A percentile compares a stretch with the other conserved stretches of the same genome.
Evolutionary conservation across 2,888 invertebrate genomes (phyloP).

Genomic region (Metalampra italica): DNA sequence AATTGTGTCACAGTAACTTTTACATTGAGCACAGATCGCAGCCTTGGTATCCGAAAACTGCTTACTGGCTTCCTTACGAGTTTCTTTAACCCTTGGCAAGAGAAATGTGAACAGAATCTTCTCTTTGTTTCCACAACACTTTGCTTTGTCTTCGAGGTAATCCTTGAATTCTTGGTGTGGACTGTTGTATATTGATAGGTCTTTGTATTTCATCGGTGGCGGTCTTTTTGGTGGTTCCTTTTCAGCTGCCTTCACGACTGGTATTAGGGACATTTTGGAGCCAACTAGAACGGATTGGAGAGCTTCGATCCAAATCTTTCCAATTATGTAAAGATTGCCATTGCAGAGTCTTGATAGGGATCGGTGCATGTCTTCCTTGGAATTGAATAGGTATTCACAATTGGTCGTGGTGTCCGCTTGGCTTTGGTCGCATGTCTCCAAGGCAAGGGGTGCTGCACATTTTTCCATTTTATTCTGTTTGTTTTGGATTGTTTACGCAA

Average conservation of each 20-base stretch:
- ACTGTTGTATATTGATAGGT: conserved; percentile 45
- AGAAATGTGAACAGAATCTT: conserved; percentile 40
- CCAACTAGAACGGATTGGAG: conserved; percentile 36
- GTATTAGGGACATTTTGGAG: conserved; percentile 28
- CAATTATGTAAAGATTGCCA: conserved; percentile 42
- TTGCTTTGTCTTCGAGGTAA: conserved; percentile 25
- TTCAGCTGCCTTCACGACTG: conserved; percentile 34
- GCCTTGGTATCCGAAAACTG: conserved; percentile 16
- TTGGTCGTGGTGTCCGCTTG: background rate
- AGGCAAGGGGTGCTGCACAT: background rate
- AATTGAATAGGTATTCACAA: conserved; percentile 16
- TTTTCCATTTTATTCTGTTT: background rate
- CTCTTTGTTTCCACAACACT: conserved; percentile 33
- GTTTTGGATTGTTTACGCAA: background rate
- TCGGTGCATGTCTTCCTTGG: conserved; percentile 19
- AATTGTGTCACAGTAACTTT: conserved; percentile 12
- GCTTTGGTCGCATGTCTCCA: background rate
- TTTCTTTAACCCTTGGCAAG: conserved; percentile 34
- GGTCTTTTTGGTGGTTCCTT: conserved; percentile 34
- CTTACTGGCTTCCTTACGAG: conserved; percentile 17
- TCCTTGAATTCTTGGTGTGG: conserved; percentile 53
- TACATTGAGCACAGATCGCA: conserved; percentile 13
- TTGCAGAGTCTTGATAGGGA: conserved; percentile 21
- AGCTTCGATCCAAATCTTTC: conserved; percentile 41
- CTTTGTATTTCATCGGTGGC: conserved; percentile 50